Base-by-base conservation (phyloP, 2,888 invertebrate genomes). In the Agapostemon virescens region DNA sequence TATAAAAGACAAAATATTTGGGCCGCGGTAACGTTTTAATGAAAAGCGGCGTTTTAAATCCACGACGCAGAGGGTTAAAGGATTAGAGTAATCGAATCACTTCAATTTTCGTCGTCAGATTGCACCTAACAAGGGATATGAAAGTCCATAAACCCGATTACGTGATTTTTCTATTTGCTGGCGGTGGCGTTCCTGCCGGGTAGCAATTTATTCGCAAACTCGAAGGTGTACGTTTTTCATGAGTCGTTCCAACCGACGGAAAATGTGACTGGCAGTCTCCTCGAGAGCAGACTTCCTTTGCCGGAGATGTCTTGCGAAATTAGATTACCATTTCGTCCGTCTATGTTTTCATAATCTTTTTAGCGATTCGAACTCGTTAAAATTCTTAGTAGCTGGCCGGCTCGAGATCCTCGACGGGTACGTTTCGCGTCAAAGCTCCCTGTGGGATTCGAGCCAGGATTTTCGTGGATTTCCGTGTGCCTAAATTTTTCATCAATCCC, bases 281-380 rank as follows among this genome's bases (percentile, higher is more conserved):
- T 71, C 26, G 61, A 17, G 61, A 17, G 74, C 45, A 26, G 61
- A 69, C 66, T 42, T n/a, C 64, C 55, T 23, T 70, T 69, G 23
- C 69, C 42, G 15, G 30, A 55, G 63, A 71, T 40, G 55, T 61
- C 49, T n/a, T 69, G 52, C 58, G 55, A 72, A 72, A 80, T 75
- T 72, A 80, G 72, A 81, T 80, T 79, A 72, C 72, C 23, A 36
- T 69, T 38, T 40, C 68, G 33, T 1, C 70, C 23, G 55, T 64
- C 55, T 66, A 49, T 71, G 61, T 71, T 74, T 36, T 38, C 70
- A 30, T 69, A 58, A 75, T 26, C 80, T 58, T 66, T 75, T 81
- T 66, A 75, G 38, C 61, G 64, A 66, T 33, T 55, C 58, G 49
- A 33, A 69, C 52, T 69, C 75, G 52, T 81, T 81, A 72, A 75